Evolutionary conservation across 2,888 invertebrate species (phyloP).

Genomic region (Syrista parreyssii): DNA sequence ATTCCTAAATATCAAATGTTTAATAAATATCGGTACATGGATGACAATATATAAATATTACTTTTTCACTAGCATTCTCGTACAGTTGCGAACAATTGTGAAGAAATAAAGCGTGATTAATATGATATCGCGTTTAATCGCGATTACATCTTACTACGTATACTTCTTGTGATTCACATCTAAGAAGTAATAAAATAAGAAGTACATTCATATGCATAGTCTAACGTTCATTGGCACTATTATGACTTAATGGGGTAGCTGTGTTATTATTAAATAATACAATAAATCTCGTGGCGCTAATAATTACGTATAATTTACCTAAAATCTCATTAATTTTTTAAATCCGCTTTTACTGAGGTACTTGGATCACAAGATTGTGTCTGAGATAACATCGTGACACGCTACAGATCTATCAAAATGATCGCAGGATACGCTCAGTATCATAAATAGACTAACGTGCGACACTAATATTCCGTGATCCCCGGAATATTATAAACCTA

Average conservation of each 20-base stretch:
- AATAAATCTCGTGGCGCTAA: neutral
- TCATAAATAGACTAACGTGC: neutral
- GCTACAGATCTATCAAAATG: neutral
- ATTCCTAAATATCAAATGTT: neutral
- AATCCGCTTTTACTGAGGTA: neutral
- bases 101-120: neutral
- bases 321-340: neutral
- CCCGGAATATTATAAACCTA: neutral
- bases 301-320: slow-evolving; percentile 1
- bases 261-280: neutral
- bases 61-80: neutral
- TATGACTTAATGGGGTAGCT: neutral
- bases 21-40: slow-evolving; percentile 10
- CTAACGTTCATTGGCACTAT: slow-evolving; percentile 9
- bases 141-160: neutral
- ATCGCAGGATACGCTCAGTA: neutral
- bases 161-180: neutral
- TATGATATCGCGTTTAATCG: neutral
- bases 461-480: neutral
- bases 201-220: neutral
- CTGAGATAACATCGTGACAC: neutral
- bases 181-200: neutral
- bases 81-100: neutral
- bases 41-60: slow-evolving; percentile 4
- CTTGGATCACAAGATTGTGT: neutral